These are phyloP conservation scores for Seriola dumerili DNA, from an alignment of 2,113 vertebrate genomes.

Conservation along the genomic window DNA sequence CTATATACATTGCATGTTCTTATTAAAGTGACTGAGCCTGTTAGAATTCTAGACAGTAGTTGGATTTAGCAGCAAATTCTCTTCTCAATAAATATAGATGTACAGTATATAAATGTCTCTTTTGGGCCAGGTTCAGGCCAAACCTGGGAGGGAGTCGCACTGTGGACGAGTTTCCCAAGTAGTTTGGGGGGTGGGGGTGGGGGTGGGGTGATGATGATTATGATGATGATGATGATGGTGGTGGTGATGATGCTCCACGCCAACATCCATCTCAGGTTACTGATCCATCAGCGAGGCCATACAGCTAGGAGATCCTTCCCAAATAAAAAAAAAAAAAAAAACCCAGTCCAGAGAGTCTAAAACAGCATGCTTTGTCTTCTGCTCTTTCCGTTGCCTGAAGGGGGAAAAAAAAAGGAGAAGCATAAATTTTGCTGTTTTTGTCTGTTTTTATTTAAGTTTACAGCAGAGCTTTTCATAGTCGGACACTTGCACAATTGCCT, in stretches of 20 bases:
- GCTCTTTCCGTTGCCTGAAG: conserved; percentile 92
- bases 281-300: conserved; percentile 54
- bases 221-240: conserved; percentile 9
- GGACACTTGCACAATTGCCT: not conserved
- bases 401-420: conserved; percentile 40
- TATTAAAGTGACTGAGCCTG: conserved; percentile 84
- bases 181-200: not conserved
- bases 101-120: conserved; percentile 81
- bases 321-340: conserved; percentile 28
- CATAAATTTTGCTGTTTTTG: not conserved
- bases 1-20: conserved; percentile 84
- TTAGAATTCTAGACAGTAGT: conserved; percentile 85
- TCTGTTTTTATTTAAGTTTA: not conserved
- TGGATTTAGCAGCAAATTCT: conserved; percentile 83
- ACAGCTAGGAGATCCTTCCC: conserved; percentile 60
- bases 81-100: conserved; percentile 84
- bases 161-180: conserved; percentile 31
- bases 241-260: conserved; percentile 39
- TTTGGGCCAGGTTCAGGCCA: conserved; percentile 52
- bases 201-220: conserved; percentile 19
- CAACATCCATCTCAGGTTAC: conserved; percentile 55
- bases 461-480: not conserved
- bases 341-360: conserved; percentile 77
- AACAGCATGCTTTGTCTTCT: conserved; percentile 99
- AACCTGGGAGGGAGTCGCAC: conserved; percentile 44